Percentiles rank a stretch among this genome's conserved stretches.
phyloP scores from a whole-genome alignment of 2,888 invertebrate genomes.

The Lutraria lutraria region DNA sequence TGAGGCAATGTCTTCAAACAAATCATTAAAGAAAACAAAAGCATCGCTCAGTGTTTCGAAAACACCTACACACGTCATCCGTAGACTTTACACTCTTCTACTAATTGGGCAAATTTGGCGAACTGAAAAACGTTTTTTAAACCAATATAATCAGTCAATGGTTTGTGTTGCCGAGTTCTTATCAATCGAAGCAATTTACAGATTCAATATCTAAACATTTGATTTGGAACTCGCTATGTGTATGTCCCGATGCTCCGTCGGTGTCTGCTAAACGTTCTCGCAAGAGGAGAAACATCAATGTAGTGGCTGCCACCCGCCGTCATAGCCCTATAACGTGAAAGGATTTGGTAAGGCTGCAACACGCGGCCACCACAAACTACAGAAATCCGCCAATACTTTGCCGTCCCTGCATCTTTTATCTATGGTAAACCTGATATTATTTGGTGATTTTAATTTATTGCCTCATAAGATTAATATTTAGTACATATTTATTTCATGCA shows the following conservation, averaged over 20 bases:
- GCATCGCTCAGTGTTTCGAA: too few species aligned
- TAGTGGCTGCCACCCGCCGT: background rate
- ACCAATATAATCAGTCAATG: too few species aligned
- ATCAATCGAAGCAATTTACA: too few species aligned
- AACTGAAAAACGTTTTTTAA: too few species aligned
- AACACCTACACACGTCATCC: too few species aligned
- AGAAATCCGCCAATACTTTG: background rate
- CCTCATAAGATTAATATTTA: background rate
- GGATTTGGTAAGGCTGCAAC: background rate
- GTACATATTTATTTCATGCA: slow-evolving; percentile 3
- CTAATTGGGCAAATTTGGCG: too few species aligned
- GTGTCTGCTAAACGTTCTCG: background rate
- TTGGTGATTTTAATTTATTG: background rate
- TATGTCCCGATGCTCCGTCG: background rate
- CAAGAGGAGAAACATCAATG: background rate
- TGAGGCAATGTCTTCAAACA: too few species aligned
- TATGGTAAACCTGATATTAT: background rate
- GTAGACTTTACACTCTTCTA: too few species aligned
- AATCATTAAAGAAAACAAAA: too few species aligned
- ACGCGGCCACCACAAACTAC: background rate
- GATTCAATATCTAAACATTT: too few species aligned
- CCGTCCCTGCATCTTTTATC: background rate
- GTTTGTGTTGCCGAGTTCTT: too few species aligned
- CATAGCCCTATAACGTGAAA: background rate
- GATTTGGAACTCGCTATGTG: background rate